Evolutionary conservation across 2,113 vertebrate species (phyloP).

Genomic region (Oceanites oceanicus): DNA sequence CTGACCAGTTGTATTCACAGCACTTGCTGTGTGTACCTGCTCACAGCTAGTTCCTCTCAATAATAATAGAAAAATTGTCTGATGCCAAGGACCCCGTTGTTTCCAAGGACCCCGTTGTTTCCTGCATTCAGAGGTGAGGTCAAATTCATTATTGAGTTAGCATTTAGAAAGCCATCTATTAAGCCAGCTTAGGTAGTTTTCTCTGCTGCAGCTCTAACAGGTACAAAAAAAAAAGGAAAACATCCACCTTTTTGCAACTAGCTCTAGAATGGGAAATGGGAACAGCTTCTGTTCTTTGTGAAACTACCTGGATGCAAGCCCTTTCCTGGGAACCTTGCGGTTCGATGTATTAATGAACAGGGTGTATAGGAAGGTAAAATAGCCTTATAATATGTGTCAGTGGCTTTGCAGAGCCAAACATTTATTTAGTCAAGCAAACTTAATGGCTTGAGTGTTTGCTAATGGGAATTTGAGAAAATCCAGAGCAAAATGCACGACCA

Average conservation of each 20-base stretch:
- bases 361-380: neutral
- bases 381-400: neutral
- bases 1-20: neutral
- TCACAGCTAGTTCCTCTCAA: neutral
- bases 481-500: neutral
- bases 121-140: neutral
- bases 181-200: neutral
- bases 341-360: neutral
- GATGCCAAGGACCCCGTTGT: neutral
- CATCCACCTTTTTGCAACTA: neutral
- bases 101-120: neutral
- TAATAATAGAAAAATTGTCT: rapidly evolving
- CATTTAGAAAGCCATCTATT: neutral
- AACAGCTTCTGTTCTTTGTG: neutral
- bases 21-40: neutral
- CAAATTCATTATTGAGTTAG: neutral
- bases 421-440: neutral
- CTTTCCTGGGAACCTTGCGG: neutral
- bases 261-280: neutral
- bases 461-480: neutral
- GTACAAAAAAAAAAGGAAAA: neutral
- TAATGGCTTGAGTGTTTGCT: neutral
- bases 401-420: neutral
- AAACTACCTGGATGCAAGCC: neutral
- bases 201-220: neutral